Percentiles rank a stretch among this genome's conserved stretches.
phyloP scores from a whole-genome alignment of 1,140 invertebrate genomes.

The Heliconius congener region DNA sequence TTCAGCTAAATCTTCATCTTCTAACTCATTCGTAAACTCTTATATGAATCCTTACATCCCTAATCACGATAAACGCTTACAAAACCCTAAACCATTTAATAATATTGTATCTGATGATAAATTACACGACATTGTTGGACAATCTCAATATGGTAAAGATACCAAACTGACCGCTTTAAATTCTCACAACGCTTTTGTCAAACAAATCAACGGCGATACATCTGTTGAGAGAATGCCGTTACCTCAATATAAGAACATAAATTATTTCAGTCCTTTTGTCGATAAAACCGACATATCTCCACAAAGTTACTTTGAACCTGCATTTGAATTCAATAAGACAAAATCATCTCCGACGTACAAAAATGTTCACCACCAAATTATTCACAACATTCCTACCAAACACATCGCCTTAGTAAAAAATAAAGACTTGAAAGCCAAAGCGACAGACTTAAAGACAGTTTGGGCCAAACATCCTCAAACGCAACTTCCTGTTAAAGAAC shows the following conservation, averaged over 20 bases:
- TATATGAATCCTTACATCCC: not conserved
- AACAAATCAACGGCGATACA: slow-evolving; percentile 46
- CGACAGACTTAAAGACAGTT: not conserved
- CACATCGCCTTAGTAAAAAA: slow-evolving; percentile 50
- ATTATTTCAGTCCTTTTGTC: slow-evolving; percentile 53
- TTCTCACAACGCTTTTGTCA: slow-evolving; percentile 40
- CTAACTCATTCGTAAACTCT: not conserved
- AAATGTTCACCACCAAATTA: slow-evolving; percentile 1
- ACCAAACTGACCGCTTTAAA: slow-evolving; percentile 37
- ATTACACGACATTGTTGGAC: slow-evolving; percentile 45
- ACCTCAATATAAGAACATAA: slow-evolving; percentile 52
- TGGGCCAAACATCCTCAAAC: slow-evolving; percentile 37
- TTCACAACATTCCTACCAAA: slow-evolving; percentile 22
- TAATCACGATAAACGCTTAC: slow-evolving; percentile 8
- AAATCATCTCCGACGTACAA: not conserved
- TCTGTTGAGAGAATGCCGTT: slow-evolving; percentile 50
- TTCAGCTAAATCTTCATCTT: not conserved
- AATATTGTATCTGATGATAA: slow-evolving; percentile 49
- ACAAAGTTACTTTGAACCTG: slow-evolving; percentile 43
- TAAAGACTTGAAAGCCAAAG: slow-evolving; percentile 47
- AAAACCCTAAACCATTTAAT: slow-evolving; percentile 39
- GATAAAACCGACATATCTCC: slow-evolving; percentile 34
- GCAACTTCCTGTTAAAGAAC: slow-evolving; percentile 57
- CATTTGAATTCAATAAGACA: not conserved
- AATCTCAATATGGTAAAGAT: slow-evolving; percentile 14